Evolutionary conservation across 1,140 invertebrate genomes (phyloP).

Genomic region (Laodelphax striatellus): DNA sequence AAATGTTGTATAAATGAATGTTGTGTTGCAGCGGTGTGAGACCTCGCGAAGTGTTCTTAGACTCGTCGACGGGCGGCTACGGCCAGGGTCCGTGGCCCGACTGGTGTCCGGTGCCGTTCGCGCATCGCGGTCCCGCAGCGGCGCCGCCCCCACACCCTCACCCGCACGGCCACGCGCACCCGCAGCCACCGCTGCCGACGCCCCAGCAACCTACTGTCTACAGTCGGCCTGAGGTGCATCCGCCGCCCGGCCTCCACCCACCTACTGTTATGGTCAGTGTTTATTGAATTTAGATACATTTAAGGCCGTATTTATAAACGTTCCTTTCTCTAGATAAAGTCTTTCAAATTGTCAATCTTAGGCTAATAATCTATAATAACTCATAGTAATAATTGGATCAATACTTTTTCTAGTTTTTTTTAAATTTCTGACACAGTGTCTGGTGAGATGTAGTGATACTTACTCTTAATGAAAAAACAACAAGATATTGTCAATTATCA

Average conservation of each 20-base stretch:
- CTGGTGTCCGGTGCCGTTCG: background rate
- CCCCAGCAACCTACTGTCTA: constrained; percentile 34
- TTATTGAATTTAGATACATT: no score
- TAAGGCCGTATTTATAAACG: background rate
- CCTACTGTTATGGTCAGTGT: constrained; percentile 6
- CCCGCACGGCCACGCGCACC: constrained; percentile 10
- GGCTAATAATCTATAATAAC: no score
- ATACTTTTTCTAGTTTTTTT: no score
- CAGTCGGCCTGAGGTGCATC: constrained; percentile 36
- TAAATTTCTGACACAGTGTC: no score
- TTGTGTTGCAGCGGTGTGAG: background rate
- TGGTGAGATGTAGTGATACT: no score
- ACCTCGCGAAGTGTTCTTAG: background rate
- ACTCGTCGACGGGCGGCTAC: background rate
- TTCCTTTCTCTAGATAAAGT: no score
- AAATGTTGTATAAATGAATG: no score
- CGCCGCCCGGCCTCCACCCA: constrained; percentile 24
- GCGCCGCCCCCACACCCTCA: constrained; percentile 17
- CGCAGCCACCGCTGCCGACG: constrained; percentile 17
- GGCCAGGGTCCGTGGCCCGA: background rate
- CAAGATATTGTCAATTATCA: no score
- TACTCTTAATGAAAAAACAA: no score
- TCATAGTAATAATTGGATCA: no score
- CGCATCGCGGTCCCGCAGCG: background rate
- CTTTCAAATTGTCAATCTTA: no score